Base-by-base conservation (phyloP, 2,113 vertebrate species). In the Larimichthys polyactis region DNA sequence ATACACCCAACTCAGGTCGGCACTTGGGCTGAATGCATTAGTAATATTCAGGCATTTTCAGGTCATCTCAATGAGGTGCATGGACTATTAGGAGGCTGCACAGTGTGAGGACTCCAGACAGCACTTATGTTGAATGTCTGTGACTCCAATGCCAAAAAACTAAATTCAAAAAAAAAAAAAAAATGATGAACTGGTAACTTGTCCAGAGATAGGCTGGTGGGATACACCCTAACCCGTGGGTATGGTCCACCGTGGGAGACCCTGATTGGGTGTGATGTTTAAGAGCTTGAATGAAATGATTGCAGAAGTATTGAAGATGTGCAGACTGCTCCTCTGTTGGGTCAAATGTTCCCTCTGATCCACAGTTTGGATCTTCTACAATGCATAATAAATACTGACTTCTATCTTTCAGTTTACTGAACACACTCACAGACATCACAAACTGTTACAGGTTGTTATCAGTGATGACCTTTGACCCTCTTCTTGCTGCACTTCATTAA, bases 1-100 rank as follows among this genome's bases (percentile, higher is more conserved):
- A 92, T 85, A 79, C 11, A 77, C 48, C 58, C 72, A 54, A 43
- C 82, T 87, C 78, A 73, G 88, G 79, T 85, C 27, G n/a, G 44
- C 44, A 44, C 80, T 52, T 8, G 9, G 65, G 63, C 74, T 75
- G 22, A 70, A 82, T 77, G 65, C 69, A 71, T 82, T 77, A 71
- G 58, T 57, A 62, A 78, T 71, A 84, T 82, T 55, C 36, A 74
- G 64, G 62, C 55, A 32, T 86, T 89, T 89, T 78, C 60, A 89
- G 89, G 83, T 85, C 79, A 85, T 83, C 71, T 85, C 69, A 88
- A 72, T 79, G 58, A 81, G 68, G 40, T 24, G 54, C 54, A 64
- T 70, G 75, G 71, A 71, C 74, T 55, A 64, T 82, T 74, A 82
- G 77, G 62, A 60, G 20, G 36, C 8, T 14, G 44, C 29, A 74